Conservation (phyloP, 1,140 invertebrate species). For the Penaeus indicus region DNA sequence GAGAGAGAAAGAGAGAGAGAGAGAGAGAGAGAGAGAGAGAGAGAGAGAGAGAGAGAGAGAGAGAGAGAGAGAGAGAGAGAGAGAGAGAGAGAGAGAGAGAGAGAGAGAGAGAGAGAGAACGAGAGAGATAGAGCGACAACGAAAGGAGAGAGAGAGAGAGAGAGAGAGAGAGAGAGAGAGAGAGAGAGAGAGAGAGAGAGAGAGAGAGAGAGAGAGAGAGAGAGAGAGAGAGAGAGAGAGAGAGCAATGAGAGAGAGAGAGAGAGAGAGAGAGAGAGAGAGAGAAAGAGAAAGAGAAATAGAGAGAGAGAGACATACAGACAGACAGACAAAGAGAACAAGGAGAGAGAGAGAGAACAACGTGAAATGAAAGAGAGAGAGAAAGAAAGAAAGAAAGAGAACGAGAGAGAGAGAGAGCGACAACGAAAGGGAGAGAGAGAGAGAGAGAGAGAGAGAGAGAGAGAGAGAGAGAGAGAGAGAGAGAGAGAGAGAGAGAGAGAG, state of each 20-base stretch:
- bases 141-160: neutral
- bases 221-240: neutral
- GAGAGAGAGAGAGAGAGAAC: neutral
- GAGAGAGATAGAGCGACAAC: neutral
- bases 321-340: neutral
- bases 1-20: no score
- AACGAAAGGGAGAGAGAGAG: no score
- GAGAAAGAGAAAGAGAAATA: neutral
- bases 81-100: neutral
- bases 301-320: neutral
- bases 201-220: neutral
- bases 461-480: neutral
- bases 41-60: no score
- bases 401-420: neutral
- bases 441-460: no score
- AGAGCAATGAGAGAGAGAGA: neutral
- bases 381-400: neutral
- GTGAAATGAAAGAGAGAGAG: neutral
- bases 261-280: neutral
- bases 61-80: neutral
- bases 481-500: slow-evolving; percentile 1
- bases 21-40: no score
- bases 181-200: neutral
- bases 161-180: no score
- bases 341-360: neutral